phyloP scores from a whole-genome alignment of 2,797 vertebrate genomes.

The Parauchenoglanis punctatus region DNA sequence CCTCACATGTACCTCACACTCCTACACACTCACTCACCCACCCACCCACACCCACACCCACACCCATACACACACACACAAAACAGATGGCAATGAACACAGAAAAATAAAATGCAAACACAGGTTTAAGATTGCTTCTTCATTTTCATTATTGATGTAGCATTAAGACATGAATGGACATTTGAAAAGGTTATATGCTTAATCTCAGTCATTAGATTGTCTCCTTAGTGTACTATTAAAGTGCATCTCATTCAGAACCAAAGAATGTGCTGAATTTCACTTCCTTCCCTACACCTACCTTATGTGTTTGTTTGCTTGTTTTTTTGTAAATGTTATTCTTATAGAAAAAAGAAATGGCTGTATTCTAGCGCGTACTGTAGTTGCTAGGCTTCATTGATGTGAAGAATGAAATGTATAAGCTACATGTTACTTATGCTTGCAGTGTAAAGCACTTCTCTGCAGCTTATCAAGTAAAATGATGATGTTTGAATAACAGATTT shows the following conservation, averaged over 20 bases:
- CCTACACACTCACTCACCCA: conserved; percentile 37
- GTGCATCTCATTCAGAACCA: conserved; percentile 65
- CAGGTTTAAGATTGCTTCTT: conserved; percentile 66
- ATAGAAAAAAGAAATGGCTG: conserved; percentile 36
- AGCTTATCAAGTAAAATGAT: conserved; percentile 18
- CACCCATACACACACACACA: conserved; percentile 4
- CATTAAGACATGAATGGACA: conserved; percentile 72
- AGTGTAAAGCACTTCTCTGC: conserved; percentile 20
- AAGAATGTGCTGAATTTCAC: conserved; percentile 30
- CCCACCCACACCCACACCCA: conserved; percentile 34
- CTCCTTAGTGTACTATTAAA: conserved; percentile 74
- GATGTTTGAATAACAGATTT: conserved; percentile 23
- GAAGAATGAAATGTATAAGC: conserved; percentile 19
- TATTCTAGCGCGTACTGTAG: conserved; percentile 14
- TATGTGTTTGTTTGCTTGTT: neutral
- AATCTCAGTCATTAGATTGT: conserved; percentile 74
- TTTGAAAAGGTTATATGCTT: conserved; percentile 74
- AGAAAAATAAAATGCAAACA: conserved; percentile 50
- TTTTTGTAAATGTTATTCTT: neutral
- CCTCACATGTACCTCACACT: conserved; percentile 26
- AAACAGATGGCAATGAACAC: neutral
- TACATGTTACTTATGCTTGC: conserved; percentile 22
- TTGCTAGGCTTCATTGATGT: conserved; percentile 10
- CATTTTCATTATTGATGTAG: conserved; percentile 77
- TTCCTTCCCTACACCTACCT: neutral